Percentiles rank a stretch among this genome's conserved stretches.
Conservation (phyloP, 2,888 invertebrate species). For the Scaptomyza flava region DNA sequence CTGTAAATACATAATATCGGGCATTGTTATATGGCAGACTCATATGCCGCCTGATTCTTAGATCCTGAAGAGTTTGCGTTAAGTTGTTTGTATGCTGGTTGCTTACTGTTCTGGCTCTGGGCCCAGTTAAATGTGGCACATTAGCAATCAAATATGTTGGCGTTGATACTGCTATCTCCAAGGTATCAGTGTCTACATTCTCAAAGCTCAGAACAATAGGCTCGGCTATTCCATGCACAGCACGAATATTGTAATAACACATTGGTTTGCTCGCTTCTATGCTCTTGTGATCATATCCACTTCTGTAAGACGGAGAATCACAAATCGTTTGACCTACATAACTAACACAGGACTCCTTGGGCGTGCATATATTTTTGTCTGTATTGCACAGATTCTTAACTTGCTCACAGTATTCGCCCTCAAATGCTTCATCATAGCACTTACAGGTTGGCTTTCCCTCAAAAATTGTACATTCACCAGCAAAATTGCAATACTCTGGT, state of each 20-base stretch:
- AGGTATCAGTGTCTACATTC: neutral
- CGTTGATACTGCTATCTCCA: conserved; percentile 31
- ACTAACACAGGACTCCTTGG: conserved; percentile 15
- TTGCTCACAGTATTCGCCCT: conserved; percentile 41
- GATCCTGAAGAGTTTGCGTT: conserved; percentile 14
- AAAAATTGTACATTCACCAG: conserved; percentile 35
- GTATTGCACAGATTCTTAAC: conserved; percentile 34
- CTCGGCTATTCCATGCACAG: conserved; percentile 16
- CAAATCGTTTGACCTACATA: conserved; percentile 41
- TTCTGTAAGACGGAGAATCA: neutral
- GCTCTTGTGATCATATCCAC: neutral
- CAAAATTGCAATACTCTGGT: conserved; percentile 43
- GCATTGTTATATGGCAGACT: conserved; percentile 25
- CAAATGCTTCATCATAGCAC: conserved; percentile 40
- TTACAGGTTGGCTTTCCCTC: conserved; percentile 20
- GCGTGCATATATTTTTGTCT: conserved; percentile 11
- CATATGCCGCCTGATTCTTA: conserved; percentile 36
- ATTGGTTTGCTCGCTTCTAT: conserved; percentile 15
- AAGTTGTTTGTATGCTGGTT: conserved; percentile 23
- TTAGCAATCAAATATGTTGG: conserved; percentile 21
- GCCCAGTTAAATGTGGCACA: neutral
- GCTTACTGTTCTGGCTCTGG: neutral
- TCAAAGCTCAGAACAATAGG: conserved; percentile 38
- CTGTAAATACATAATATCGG: conserved; percentile 22
- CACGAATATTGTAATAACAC: conserved; percentile 32